phyloP scores from a whole-genome alignment of 2,797 vertebrate species.

The Crocidura indochinensis region DNA sequence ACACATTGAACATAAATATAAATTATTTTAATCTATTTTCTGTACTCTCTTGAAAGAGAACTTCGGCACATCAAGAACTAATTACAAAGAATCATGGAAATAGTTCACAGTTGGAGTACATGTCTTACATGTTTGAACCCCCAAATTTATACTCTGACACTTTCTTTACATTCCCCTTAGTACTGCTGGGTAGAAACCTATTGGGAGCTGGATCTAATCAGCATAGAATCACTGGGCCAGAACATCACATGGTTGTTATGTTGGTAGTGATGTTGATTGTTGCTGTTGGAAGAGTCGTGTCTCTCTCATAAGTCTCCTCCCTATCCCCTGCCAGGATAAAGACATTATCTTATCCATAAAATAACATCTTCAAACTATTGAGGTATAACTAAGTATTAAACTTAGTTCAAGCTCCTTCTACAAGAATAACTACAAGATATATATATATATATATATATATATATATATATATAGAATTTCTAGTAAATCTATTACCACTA shows the following conservation, averaged over 20 bases:
- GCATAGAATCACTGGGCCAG: no score
- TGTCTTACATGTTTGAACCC: no score
- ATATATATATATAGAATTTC: not conserved
- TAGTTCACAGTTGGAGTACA: no score
- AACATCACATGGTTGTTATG: no score
- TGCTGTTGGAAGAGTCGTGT: no score
- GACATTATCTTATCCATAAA: not conserved
- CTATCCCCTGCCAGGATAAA: not conserved
- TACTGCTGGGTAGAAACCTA: no score
- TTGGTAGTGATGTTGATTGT: no score
- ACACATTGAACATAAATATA: not conserved
- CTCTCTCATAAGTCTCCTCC: no score
- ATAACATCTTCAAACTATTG: not conserved
- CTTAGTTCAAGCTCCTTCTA: not conserved
- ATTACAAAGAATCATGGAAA: not conserved
- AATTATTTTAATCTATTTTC: not conserved
- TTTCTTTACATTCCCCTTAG: no score
- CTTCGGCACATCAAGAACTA: conserved; percentile 17
- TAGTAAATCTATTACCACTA: not conserved
- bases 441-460: no score
- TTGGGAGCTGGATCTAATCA: no score
- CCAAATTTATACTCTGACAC: no score
- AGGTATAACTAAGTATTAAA: not conserved
- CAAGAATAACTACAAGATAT: not conserved
- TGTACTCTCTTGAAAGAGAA: not conserved